Evolutionary conservation across 1,140 invertebrate species (phyloP).

Genomic region (Listronotus bonariensis): DNA sequence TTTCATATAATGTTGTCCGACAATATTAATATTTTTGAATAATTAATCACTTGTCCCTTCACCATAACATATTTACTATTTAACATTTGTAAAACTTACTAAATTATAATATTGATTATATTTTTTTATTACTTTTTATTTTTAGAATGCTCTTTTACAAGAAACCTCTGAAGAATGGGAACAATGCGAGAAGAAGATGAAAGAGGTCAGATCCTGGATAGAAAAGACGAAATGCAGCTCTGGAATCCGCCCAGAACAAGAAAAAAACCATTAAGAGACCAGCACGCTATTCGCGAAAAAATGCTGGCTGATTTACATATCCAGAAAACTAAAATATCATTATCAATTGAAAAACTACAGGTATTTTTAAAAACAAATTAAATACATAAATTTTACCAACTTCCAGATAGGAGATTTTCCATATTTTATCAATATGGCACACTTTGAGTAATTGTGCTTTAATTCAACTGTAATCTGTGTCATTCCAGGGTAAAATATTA

Average conservation of each 20-base stretch:
- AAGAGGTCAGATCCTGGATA: slow-evolving; percentile 85
- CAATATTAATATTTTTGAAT: no score
- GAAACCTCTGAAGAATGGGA: slow-evolving; percentile 95
- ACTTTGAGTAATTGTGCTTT: no score
- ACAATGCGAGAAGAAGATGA: slow-evolving; percentile 92
- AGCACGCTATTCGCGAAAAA: slow-evolving; percentile 83
- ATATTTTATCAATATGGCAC: no score
- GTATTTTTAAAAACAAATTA: slow-evolving; percentile 57
- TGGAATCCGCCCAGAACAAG: slow-evolving; percentile 81
- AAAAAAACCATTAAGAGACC: slow-evolving; percentile 85
- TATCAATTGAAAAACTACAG: slow-evolving; percentile 91
- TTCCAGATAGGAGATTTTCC: no score
- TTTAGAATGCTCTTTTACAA: slow-evolving; percentile 84
- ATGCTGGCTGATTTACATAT: slow-evolving; percentile 84
- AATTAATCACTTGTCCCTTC: no score
- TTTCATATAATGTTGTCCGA: no score
- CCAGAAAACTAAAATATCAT: slow-evolving; percentile 86
- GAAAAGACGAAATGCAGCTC: slow-evolving; percentile 77
- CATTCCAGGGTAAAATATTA: no score
- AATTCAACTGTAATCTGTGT: no score
- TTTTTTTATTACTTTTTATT: slow-evolving; percentile 6
- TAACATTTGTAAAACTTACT: no score
- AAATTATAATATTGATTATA: no score
- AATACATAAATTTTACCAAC: no score
- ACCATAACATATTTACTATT: no score